phyloP scores from a whole-genome alignment of 2,113 vertebrate species.

The Caretta caretta region DNA sequence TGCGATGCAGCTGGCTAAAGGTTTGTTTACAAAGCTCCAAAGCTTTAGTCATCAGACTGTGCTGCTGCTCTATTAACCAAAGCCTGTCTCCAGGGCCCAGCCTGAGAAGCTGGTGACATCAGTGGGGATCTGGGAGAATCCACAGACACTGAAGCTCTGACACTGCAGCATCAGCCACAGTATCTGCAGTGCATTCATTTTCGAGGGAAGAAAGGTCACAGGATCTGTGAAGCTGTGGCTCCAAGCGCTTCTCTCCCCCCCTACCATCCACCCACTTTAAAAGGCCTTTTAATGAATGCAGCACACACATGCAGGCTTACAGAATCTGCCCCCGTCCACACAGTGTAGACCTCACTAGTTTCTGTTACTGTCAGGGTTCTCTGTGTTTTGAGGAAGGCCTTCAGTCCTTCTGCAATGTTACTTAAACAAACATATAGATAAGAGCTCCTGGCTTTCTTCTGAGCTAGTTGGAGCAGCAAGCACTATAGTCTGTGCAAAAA shows the following conservation, averaged over 20 bases:
- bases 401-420: not conserved
- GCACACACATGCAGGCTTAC: rapidly evolving
- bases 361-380: not conserved
- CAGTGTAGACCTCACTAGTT: rapidly evolving
- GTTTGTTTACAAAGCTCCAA: conserved; percentile 44
- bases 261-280: not conserved
- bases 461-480: not conserved
- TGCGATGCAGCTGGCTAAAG: conserved; percentile 58
- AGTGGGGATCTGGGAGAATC: not conserved
- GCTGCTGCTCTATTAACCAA: conserved; percentile 30
- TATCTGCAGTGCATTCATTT: conserved; percentile 23
- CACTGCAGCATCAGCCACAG: conserved; percentile 48
- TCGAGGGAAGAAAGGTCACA: rapidly evolving
- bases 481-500: not conserved
- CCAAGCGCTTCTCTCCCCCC: not conserved
- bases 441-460: not conserved
- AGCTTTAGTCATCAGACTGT: not conserved
- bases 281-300: not conserved
- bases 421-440: too few species aligned
- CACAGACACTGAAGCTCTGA: not conserved
- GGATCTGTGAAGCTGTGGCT: not conserved
- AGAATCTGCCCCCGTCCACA: rapidly evolving
- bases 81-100: not conserved
- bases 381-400: not conserved
- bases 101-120: not conserved